phyloP scores from a whole-genome alignment of 2,797 vertebrate species.

The Myotis findleyi region DNA sequence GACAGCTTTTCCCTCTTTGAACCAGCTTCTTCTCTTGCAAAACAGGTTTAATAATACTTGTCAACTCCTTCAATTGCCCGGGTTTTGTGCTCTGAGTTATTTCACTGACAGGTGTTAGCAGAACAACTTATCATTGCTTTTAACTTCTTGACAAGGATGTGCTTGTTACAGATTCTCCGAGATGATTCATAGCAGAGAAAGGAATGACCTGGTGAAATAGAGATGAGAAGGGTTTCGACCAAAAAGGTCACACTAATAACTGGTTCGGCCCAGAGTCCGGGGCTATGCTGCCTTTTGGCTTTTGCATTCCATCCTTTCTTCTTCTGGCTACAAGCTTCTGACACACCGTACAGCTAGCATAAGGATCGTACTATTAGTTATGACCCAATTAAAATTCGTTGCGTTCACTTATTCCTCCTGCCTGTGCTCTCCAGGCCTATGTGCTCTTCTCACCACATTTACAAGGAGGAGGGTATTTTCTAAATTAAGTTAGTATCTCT shows the following conservation, averaged over 20 bases:
- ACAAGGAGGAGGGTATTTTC: slow-evolving; percentile 58
- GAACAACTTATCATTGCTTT: slow-evolving; percentile 82
- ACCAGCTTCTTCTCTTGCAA: slow-evolving; percentile 76
- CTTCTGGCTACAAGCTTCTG: slow-evolving; percentile 15
- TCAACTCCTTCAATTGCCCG: slow-evolving; percentile 80
- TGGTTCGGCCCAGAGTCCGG: background rate
- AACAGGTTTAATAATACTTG: slow-evolving; percentile 83
- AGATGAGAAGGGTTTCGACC: slow-evolving; percentile 33
- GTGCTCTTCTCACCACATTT: slow-evolving; percentile 64
- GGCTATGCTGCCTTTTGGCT: slow-evolving; percentile 6
- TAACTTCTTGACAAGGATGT: slow-evolving; percentile 79
- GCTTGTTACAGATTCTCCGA: slow-evolving; percentile 59
- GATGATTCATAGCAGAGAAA: slow-evolving; percentile 62
- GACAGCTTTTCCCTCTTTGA: slow-evolving; percentile 77
- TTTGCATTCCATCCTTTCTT: background rate
- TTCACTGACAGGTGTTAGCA: slow-evolving; percentile 81
- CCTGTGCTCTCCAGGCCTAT: slow-evolving; percentile 58
- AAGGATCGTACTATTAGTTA: slow-evolving; percentile 53
- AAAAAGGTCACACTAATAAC: slow-evolving; percentile 20
- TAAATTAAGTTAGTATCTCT: slow-evolving; percentile 50
- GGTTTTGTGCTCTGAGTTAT: slow-evolving; percentile 76
- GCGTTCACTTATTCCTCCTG: slow-evolving; percentile 55
- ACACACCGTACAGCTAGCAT: background rate
- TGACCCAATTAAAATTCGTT: slow-evolving; percentile 69
- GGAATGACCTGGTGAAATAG: slow-evolving; percentile 57